Percentiles rank a stretch among this genome's conserved stretches.
phyloP scores from a whole-genome alignment of 2,113 vertebrate species.

The Holacanthus passer region DNA sequence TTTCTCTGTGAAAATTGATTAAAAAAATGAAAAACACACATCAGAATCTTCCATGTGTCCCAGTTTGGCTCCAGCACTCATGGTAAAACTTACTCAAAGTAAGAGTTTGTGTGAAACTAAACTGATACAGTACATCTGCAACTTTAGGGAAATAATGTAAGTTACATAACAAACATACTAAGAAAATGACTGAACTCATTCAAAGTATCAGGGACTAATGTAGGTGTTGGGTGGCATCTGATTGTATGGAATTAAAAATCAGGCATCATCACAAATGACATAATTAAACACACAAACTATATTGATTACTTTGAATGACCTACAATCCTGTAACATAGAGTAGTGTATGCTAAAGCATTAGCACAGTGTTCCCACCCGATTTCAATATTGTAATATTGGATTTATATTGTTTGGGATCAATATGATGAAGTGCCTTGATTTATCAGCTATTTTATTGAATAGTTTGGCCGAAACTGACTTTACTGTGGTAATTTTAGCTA shows the following conservation, averaged over 20 bases:
- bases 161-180: background rate
- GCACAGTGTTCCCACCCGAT: no score
- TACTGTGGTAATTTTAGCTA: background rate
- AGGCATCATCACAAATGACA: no score
- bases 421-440: conserved; percentile 4
- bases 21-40: background rate
- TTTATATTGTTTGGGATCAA: background rate
- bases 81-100: background rate
- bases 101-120: background rate
- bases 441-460: conserved; percentile 3
- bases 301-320: no score
- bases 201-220: background rate
- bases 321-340: no score
- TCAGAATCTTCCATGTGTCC: background rate
- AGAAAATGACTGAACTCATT: background rate
- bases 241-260: no score
- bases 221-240: background rate
- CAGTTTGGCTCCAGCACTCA: background rate
- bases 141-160: background rate
- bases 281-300: no score
- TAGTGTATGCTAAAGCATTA: no score
- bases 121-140: background rate
- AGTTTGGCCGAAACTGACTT: background rate
- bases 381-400: background rate
- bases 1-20: background rate